Conservation (phyloP, 2,113 vertebrate genomes). For the Fregetta grallaria region DNA sequence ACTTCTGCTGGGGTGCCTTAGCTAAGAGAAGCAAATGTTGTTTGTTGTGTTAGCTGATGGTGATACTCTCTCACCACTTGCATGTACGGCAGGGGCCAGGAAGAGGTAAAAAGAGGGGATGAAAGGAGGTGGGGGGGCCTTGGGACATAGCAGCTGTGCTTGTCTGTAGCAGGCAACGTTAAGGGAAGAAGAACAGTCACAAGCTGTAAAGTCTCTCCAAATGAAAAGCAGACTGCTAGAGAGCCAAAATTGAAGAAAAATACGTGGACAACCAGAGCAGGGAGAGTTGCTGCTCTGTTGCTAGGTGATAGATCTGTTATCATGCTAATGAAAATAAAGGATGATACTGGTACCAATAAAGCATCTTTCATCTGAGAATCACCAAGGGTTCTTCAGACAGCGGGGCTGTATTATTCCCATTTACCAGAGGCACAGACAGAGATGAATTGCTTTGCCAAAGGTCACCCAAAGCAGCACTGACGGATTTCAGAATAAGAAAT, state of each 20-base stretch:
- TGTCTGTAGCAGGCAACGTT: neutral
- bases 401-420: conserved; percentile 24
- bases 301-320: conserved; percentile 60
- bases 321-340: conserved; percentile 56
- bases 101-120: neutral
- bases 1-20: neutral
- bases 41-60: neutral
- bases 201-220: neutral
- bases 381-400: conserved; percentile 36
- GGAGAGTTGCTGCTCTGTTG: conserved; percentile 40
- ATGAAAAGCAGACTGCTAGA: neutral
- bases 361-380: conserved; percentile 56
- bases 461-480: conserved; percentile 19
- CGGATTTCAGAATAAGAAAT: conserved; percentile 40
- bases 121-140: neutral
- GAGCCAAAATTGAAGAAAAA: conserved; percentile 3
- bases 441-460: conserved; percentile 61
- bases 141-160: neutral
- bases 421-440: conserved; percentile 17
- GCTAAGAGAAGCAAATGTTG: neutral
- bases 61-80: neutral
- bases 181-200: neutral
- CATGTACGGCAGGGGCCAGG: rapidly evolving
- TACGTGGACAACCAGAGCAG: neutral
- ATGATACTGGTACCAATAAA: conserved; percentile 56